phyloP scores from a whole-genome alignment of 2,797 vertebrate genomes.

The Amblyraja radiata region DNA sequence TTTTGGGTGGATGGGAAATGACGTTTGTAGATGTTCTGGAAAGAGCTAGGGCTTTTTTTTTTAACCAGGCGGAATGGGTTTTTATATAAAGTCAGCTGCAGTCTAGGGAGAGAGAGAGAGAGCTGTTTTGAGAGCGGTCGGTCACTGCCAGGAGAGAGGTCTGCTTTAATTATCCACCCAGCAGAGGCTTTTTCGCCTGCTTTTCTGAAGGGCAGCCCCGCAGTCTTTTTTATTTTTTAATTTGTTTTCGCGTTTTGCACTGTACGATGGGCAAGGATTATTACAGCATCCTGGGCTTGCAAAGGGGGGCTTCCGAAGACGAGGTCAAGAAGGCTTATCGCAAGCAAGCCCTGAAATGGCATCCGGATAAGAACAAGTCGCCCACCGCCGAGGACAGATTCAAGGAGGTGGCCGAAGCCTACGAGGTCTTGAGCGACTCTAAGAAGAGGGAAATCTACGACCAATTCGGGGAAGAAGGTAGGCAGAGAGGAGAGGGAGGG shows the following conservation, averaged over 20 bases:
- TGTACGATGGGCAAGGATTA: slow-evolving; percentile 90
- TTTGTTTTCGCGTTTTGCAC: not conserved
- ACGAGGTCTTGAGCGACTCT: slow-evolving; percentile 94
- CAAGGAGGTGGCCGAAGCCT: slow-evolving; percentile 95
- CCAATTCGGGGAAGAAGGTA: slow-evolving; percentile 97
- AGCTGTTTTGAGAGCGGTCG: not conserved
- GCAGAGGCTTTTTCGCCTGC: not conserved
- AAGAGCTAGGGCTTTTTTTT: not conserved
- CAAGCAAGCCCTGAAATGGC: slow-evolving; percentile 96
- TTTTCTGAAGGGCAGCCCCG: too few relatives aligned
- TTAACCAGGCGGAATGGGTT: not conserved
- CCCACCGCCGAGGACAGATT: slow-evolving; percentile 94
- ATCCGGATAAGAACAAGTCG: slow-evolving; percentile 97
- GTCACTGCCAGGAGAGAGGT: not conserved
- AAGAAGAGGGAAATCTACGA: slow-evolving; percentile 97
- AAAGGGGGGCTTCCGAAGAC: slow-evolving; percentile 88
- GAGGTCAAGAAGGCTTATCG: slow-evolving; percentile 96
- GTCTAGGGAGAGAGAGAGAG: not conserved
- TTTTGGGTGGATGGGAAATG: not conserved
- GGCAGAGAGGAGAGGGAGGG: slow-evolving; percentile 36
- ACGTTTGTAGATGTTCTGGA: slow-evolving; percentile 16
- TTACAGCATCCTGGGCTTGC: slow-evolving; percentile 86
- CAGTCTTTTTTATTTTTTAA: not conserved
- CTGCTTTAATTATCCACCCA: not conserved
- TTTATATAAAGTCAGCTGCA: not conserved